Percentiles rank a stretch among this genome's conserved stretches.
phyloP scores from a whole-genome alignment of 2,797 vertebrate genomes.

The Acestrorhynchus altus region DNA sequence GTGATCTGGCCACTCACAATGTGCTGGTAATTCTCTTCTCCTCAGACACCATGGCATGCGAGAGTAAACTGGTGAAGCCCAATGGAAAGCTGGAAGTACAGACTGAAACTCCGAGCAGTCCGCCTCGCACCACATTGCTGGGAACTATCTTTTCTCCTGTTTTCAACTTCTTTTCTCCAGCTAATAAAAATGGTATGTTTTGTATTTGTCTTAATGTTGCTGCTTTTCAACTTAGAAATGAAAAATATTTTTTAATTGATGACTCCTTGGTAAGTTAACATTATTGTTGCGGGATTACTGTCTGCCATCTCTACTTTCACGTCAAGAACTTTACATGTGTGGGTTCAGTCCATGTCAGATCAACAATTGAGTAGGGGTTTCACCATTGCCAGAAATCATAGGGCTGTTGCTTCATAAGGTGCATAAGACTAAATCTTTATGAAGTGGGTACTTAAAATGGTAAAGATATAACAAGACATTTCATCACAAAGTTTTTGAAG shows the following conservation, averaged over 20 bases:
- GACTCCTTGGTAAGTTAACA: not conserved
- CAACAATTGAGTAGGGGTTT: not conserved
- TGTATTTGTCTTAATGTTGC: not conserved
- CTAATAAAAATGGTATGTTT: constrained; percentile 87
- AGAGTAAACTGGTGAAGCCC: constrained; percentile 89
- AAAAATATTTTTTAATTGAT: not conserved
- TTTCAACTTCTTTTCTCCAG: constrained; percentile 92
- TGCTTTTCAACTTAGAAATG: not conserved
- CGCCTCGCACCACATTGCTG: constrained; percentile 86
- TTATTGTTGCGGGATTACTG: too few species aligned
- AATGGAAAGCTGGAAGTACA: constrained; percentile 87
- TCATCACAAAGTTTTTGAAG: not conserved
- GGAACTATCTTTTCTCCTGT: constrained; percentile 92
- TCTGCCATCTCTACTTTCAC: not conserved
- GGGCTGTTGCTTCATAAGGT: not conserved
- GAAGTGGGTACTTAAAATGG: not conserved
- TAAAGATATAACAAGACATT: not conserved
- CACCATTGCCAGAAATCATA: not conserved
- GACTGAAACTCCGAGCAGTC: constrained; percentile 75
- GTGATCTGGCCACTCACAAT: too few species aligned
- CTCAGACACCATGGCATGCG: constrained; percentile 86
- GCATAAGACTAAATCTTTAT: not conserved
- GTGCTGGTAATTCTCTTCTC: not conserved
- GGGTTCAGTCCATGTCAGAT: not conserved
- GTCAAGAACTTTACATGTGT: not conserved